Evolutionary conservation across 2,888 invertebrate genomes (phyloP).

Genomic region (Leptopilina syphax): DNA sequence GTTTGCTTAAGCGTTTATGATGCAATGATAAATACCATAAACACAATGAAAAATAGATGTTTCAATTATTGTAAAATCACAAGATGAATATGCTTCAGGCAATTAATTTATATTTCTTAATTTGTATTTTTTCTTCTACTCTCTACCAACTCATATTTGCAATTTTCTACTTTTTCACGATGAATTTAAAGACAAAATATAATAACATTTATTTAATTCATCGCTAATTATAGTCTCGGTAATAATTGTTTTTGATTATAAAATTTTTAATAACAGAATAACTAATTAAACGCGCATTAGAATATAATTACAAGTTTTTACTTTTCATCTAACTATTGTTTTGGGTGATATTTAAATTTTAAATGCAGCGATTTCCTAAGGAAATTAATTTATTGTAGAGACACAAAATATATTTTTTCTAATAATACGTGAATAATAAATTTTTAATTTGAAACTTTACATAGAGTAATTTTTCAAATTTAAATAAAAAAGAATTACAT

Average conservation of each 20-base stretch:
- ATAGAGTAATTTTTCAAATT: not conserved
- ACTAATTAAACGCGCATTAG: constrained; percentile 21
- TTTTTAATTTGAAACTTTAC: not conserved
- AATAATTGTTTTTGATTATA: not conserved
- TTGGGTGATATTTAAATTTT: constrained; percentile 17
- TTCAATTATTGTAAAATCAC: constrained; percentile 4
- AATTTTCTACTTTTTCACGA: not conserved
- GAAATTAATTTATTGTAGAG: not conserved
- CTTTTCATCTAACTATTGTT: constrained; percentile 26
- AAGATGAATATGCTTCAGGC: not conserved
- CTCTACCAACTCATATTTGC: not conserved
- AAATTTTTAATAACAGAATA: constrained; percentile 6
- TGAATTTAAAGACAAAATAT: not conserved
- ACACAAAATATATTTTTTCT: not conserved
- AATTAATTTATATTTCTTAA: not conserved
- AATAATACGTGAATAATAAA: not conserved
- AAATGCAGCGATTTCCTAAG: not conserved
- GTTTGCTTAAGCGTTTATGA: constrained; percentile 26
- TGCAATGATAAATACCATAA: constrained; percentile 27
- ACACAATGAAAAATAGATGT: not conserved
- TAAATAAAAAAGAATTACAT: not conserved
- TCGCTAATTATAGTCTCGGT: not conserved
- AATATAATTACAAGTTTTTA: constrained; percentile 17
- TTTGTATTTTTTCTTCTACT: not conserved
- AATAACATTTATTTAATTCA: constrained; percentile 7